phyloP scores from a whole-genome alignment of 2,888 invertebrate genomes.

The Chrysolina oricalcia region DNA sequence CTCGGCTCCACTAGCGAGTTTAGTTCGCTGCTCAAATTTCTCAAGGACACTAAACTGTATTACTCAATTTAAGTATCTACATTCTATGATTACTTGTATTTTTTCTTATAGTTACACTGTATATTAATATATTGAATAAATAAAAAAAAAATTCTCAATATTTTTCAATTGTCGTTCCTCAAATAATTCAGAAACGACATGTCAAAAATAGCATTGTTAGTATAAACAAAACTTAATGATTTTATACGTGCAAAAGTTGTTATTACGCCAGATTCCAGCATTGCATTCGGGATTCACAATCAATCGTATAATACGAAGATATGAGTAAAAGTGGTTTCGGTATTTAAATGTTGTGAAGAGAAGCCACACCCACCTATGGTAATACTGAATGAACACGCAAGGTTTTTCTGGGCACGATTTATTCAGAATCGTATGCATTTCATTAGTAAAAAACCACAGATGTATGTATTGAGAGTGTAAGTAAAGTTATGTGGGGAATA shows the following conservation, averaged over 20 bases:
- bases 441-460: background rate
- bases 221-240: too few relatives aligned
- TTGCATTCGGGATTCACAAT: slow-evolving; percentile 18
- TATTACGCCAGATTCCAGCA: slow-evolving; percentile 30
- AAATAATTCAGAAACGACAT: background rate
- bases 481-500: too few relatives aligned
- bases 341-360: slow-evolving; percentile 28
- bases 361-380: slow-evolving; percentile 34
- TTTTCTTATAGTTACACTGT: too few relatives aligned
- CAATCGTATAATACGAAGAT: slow-evolving; percentile 40
- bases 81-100: too few relatives aligned
- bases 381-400: slow-evolving; percentile 32
- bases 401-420: slow-evolving; percentile 2
- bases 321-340: slow-evolving; percentile 41
- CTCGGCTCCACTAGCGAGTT: too few relatives aligned
- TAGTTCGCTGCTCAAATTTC: too few relatives aligned
- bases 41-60: too few relatives aligned
- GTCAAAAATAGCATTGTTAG: background rate
- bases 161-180: background rate
- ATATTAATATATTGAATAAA: too few relatives aligned
- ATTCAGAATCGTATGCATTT: background rate
- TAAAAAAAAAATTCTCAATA: too few relatives aligned
- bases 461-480: background rate
- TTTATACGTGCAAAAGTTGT: background rate
- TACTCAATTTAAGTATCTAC: too few relatives aligned